These are phyloP conservation scores for Synodontis membranacea DNA, from an alignment of 2,113 vertebrate genomes.

Conservation along the genomic window DNA sequence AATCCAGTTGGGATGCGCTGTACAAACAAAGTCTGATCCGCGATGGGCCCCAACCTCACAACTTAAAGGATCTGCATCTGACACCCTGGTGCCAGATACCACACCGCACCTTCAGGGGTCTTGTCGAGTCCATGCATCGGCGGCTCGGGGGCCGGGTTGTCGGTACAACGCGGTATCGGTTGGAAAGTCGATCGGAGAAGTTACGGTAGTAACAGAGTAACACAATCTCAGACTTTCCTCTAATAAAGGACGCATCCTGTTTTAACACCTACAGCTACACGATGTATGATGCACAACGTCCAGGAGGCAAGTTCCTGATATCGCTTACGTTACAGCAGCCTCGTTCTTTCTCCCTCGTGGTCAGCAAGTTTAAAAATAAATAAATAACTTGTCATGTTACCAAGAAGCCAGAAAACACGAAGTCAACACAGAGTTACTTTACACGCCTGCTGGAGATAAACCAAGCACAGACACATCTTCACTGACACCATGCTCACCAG, in stretches of 20 bases:
- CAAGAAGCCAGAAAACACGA: not conserved
- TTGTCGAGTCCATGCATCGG: too few relatives aligned
- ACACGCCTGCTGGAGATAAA: not conserved
- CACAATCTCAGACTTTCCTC: not conserved
- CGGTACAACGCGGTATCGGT: too few relatives aligned
- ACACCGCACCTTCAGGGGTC: too few relatives aligned
- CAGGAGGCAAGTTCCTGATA: not conserved
- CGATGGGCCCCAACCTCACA: too few relatives aligned
- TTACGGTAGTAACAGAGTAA: not conserved
- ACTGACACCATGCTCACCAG: not conserved
- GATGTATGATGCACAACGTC: not conserved
- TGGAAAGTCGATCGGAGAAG: too few relatives aligned
- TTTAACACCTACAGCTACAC: not conserved
- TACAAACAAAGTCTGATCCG: too few relatives aligned
- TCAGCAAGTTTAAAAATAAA: too few relatives aligned
- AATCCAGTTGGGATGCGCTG: too few relatives aligned
- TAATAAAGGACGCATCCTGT: not conserved
- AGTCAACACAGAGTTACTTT: not conserved
- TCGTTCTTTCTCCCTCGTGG: not conserved
- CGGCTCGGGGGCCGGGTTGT: too few relatives aligned
- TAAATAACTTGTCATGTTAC: not conserved
- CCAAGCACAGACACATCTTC: not conserved
- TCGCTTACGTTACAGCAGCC: not conserved
- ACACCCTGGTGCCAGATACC: too few relatives aligned
- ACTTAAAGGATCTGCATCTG: too few relatives aligned